A percentile compares a stretch with the other conserved stretches of the same genome.
phyloP scores from a whole-genome alignment of 2,888 invertebrate genomes.

The Busseola fusca region DNA sequence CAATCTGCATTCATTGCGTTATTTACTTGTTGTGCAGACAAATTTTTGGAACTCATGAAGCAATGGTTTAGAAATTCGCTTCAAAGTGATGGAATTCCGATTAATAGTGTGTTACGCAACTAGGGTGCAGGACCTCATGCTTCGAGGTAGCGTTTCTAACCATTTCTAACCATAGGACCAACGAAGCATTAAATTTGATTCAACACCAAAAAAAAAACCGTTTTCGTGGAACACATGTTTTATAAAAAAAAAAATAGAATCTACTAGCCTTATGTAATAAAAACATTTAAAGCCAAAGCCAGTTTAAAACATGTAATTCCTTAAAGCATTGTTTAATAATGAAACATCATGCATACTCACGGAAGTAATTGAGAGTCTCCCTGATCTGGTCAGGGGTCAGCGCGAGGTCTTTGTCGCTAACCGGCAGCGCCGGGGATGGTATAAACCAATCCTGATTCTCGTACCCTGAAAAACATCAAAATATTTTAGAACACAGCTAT shows the following conservation, averaged over 20 bases:
- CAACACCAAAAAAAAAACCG: conserved; percentile 3
- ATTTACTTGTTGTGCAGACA: no score
- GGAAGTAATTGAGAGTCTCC: conserved; percentile 98
- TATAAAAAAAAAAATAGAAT: neutral
- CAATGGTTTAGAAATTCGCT: no score
- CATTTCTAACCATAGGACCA: no score
- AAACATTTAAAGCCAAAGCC: conserved; percentile 30
- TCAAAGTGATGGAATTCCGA: no score
- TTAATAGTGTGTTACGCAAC: no score
- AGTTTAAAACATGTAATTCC: neutral
- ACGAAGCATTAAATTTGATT: neutral
- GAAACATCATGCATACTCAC: conserved; percentile 91
- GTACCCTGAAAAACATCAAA: conserved; percentile 91
- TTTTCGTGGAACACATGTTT: neutral
- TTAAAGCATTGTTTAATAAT: neutral
- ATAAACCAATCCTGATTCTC: conserved; percentile 98
- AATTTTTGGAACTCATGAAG: no score
- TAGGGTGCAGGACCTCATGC: no score
- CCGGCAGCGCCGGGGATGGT: conserved; percentile 94
- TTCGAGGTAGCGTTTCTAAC: no score
- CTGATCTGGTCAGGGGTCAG: conserved; percentile 98
- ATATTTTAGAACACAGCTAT: conserved; percentile 19
- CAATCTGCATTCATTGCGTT: no score
- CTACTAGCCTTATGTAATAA: conserved; percentile 1
- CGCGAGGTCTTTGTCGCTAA: conserved; percentile 92